These are phyloP conservation scores for Turritopsis dohrnii DNA, from an alignment of 30 jellyfish, hydroid and myxozoan species.

Conservation along the genomic window DNA sequence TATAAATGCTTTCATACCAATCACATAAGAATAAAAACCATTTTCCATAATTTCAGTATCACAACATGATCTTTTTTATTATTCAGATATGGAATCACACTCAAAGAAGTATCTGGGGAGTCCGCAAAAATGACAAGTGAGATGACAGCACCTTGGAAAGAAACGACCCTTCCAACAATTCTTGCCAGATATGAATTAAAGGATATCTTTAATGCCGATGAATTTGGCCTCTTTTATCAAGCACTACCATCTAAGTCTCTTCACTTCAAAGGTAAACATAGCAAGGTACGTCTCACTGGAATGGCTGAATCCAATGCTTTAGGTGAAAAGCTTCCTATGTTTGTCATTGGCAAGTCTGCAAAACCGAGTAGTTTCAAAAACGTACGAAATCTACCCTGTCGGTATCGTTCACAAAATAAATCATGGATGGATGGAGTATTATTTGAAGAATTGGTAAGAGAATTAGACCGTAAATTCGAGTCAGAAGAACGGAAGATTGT, in stretches of 20 bases:
- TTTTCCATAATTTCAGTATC: neutral
- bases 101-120: conserved; percentile 6
- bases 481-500: conserved; percentile 42
- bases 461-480: conserved; percentile 43
- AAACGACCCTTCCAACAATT: conserved; percentile 37
- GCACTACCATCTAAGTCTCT: neutral
- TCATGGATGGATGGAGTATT: conserved; percentile 47
- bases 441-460: conserved; percentile 62
- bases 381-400: conserved; percentile 52
- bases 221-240: neutral
- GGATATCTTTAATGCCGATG: conserved; percentile 34
- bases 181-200: conserved; percentile 29
- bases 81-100: neutral
- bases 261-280: conserved; percentile 16
- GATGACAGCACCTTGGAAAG: conserved; percentile 23
- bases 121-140: neutral
- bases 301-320: conserved; percentile 46
- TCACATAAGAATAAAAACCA: no score
- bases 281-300: conserved; percentile 13
- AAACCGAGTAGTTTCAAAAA: conserved; percentile 35
- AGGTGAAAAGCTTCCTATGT: conserved; percentile 37
- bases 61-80: neutral
- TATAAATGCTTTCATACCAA: no score
- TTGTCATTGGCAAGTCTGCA: conserved; percentile 38
- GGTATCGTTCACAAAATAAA: conserved; percentile 35